phyloP scores from a whole-genome alignment of 2,888 invertebrate genomes.

The Syrista parreyssii region DNA sequence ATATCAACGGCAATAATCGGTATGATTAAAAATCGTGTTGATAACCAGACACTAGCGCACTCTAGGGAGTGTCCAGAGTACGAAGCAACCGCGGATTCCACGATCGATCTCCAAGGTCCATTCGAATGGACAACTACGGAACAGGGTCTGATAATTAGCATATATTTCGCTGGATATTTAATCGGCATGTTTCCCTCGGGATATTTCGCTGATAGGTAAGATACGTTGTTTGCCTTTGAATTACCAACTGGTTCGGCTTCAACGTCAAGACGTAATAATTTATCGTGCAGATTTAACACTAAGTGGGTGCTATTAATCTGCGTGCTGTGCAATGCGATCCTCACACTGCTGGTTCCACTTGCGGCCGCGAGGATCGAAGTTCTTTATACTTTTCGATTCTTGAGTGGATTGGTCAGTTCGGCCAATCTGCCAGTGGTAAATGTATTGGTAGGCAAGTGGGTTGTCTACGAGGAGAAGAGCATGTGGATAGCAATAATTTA shows the following conservation, averaged over 20 bases:
- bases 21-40: constrained; percentile 44
- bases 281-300: constrained; percentile 52
- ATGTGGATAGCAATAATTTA: constrained; percentile 61
- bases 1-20: constrained; percentile 57
- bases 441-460: constrained; percentile 60
- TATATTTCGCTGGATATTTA: constrained; percentile 61
- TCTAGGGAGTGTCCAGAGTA: constrained; percentile 43
- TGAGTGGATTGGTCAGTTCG: constrained; percentile 54
- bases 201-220: constrained; percentile 60
- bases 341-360: constrained; percentile 54
- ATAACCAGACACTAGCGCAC: constrained; percentile 2
- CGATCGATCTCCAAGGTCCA: constrained; percentile 49
- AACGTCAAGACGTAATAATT: not conserved
- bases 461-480: constrained; percentile 60
- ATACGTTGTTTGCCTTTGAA: constrained; percentile 5
- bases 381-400: constrained; percentile 49
- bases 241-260: not conserved
- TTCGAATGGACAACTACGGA: constrained; percentile 55
- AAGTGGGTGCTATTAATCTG: constrained; percentile 54
- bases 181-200: constrained; percentile 61
- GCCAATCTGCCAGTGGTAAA: constrained; percentile 61
- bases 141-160: constrained; percentile 56
- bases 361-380: constrained; percentile 33
- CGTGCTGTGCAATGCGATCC: constrained; percentile 49
- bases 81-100: not conserved